Percentiles rank a stretch among this genome's conserved stretches.
These are phyloP conservation scores for Pterocles gutturalis DNA, from an alignment of 2,113 vertebrate genomes.

Conservation along the genomic window DNA sequence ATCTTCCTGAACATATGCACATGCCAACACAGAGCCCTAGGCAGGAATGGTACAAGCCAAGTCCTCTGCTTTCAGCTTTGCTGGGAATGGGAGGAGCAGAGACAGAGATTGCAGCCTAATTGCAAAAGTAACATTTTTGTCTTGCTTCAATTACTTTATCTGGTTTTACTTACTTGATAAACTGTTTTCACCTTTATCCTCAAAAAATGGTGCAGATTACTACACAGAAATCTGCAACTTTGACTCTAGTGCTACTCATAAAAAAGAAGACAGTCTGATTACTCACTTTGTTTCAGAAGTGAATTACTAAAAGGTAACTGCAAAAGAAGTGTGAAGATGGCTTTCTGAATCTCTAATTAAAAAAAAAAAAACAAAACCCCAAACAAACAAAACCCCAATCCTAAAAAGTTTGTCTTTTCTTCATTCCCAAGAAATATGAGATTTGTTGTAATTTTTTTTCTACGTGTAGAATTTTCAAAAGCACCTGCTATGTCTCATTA, in stretches of 20 bases:
- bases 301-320: not conserved
- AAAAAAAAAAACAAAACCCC: not conserved
- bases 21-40: slow-evolving; percentile 46
- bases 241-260: not conserved
- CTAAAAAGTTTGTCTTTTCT: not conserved
- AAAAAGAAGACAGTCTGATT: not conserved
- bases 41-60: slow-evolving; percentile 34
- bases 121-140: not conserved
- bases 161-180: slow-evolving; percentile 25
- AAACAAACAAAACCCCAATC: not conserved
- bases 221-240: not conserved
- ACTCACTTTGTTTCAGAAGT: not conserved
- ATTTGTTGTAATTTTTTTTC: not conserved
- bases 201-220: not conserved
- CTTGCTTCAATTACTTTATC: not conserved
- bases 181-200: not conserved
- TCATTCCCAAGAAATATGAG: not conserved
- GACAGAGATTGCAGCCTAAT: not conserved
- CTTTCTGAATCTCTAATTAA: not conserved
- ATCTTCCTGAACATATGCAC: not conserved
- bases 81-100: not conserved
- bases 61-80: not conserved
- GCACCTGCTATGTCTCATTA: not conserved
- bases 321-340: not conserved
- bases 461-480: not conserved